Conservation (phyloP, 2,888 invertebrate species). For the Chelonus formosanus region DNA sequence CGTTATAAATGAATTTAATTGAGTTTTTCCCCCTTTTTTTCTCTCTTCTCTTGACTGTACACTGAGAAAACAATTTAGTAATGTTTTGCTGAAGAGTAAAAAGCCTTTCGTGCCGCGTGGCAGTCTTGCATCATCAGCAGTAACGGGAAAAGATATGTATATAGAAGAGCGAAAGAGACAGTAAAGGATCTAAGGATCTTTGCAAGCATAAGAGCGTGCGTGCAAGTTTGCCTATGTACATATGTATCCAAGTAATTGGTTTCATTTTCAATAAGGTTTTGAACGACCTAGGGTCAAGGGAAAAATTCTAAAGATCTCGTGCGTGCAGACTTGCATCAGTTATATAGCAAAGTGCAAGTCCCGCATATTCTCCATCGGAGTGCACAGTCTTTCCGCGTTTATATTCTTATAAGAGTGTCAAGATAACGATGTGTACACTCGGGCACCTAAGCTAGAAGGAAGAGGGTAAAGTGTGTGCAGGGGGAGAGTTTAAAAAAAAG, state of each 20-base stretch:
- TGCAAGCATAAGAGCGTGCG: constrained; percentile 10
- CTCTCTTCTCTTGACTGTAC: no score
- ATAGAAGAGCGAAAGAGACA: background rate
- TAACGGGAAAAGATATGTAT: constrained; percentile 27
- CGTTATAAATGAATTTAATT: no score
- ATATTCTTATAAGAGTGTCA: constrained; percentile 35
- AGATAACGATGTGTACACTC: constrained; percentile 52
- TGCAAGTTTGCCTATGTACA: constrained; percentile 2
- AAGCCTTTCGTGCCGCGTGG: constrained; percentile 31
- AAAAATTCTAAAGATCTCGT: constrained; percentile 1
- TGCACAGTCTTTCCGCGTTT: constrained; percentile 13
- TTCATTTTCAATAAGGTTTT: constrained; percentile 26
- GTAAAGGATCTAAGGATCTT: background rate
- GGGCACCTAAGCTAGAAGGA: constrained; percentile 14
- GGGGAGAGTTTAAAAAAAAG: constrained; percentile 24
- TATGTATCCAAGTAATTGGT: constrained; percentile 23
- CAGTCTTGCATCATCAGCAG: constrained; percentile 16
- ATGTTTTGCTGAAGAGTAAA: constrained; percentile 30
- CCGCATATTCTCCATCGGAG: constrained; percentile 5
- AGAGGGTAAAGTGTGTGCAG: constrained; percentile 4
- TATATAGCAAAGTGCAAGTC: background rate
- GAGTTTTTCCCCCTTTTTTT: no score
- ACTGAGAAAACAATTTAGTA: constrained; percentile 10
- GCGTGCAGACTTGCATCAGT: background rate
- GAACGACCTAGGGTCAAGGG: constrained; percentile 6